Base-by-base conservation (phyloP, 2,797 vertebrate genomes). In the Florisuga fusca region DNA sequence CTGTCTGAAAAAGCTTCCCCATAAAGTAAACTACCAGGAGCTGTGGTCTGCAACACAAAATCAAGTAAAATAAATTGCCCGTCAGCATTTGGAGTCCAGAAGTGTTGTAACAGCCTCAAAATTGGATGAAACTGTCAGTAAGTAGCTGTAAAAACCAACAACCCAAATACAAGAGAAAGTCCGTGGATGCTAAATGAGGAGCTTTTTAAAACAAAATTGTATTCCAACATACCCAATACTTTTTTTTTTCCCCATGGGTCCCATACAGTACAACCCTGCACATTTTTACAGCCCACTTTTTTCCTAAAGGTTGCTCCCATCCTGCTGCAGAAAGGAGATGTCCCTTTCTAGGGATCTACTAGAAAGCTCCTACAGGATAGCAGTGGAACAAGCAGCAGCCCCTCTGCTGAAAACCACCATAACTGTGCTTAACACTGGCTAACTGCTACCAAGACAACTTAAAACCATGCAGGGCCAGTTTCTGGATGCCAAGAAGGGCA, bases 1-100 rank as follows among this genome's bases (percentile, higher is more conserved):
- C 76, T 88, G 80, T 93, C 87, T 84, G 51, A 71, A 94, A 87
- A 93, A 86, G 48, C 68, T 90, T 94, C 79, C 79, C 59, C 38
- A 15, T 84, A 90, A 95, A 94, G 87, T 96, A 96, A 96, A 96
- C 94, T 84, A 94, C 45, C 43, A 92, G 61, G 50, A 94, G 57
- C 80, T 84, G 62, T 25, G 66, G 81, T 77, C 79, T 83, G 80
- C 0, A 1, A 91, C 33, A 45, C 25, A 90, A 90, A 69, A 79
- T 9, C 38, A 74, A 69, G 36, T 16, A 57, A 82, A 90, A 64
- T 54, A 58, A 80, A 93, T 0, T 57, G 55, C 51, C 34, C 0
- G 34, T 84, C 2, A 0, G 1, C 46, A 31, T 82, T 29, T 84
- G 33, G 0, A 0, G 33, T 34, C 22, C 45, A 50, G 29, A 84